Base-by-base conservation (phyloP, 2,797 vertebrate genomes). In the Hozukius guyotensis region DNA sequence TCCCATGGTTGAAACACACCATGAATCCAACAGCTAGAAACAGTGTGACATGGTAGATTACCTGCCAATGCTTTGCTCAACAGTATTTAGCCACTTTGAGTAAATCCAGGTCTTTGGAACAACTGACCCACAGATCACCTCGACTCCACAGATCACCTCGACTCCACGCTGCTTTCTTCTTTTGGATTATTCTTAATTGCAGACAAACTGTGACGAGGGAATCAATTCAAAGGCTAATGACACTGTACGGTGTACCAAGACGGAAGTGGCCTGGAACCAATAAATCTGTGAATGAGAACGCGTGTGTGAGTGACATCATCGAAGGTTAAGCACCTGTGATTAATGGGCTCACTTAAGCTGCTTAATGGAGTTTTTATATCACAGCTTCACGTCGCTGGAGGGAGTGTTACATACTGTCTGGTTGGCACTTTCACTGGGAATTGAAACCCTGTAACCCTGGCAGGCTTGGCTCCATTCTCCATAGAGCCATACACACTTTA, bases 311-410 rank as follows among this genome's bases (percentile, higher is more conserved):
- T 87, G 84, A 87, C 84, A 83, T 87, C 83, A 85, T 79, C 49
- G 42, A 42, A 89, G 83, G 86, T 87, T 87, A 88, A 88, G 79
- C 56, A 86, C 56, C 68, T 67, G 56, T 75, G 83, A 90, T 85
- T 86, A 86, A 88, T 75, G 75, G 62, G 87, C 62, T 83, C 72
- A 59, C 22, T 34, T 60, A 32, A 55, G 52, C 66, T 62, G 25
- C 24, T 72, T 68, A 70, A 86, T 80, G 61, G 64, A 70, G 76
- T 53, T 80, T 86, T 85, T 77, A 79, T 73, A 68, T 77, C 34
- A 4, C 6, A 16, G 63, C 73, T 82, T 71, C 63, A 52, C 61
- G 56, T 55, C 29, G 24, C 38, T 25, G 61, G 20, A 27, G 13
- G 69, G 31, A 16, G 31, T 8, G 72, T 59, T 53, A 42, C 61